Base-by-base conservation (phyloP, 2,113 vertebrate genomes). In the Acrocephalus arundinaceus region DNA sequence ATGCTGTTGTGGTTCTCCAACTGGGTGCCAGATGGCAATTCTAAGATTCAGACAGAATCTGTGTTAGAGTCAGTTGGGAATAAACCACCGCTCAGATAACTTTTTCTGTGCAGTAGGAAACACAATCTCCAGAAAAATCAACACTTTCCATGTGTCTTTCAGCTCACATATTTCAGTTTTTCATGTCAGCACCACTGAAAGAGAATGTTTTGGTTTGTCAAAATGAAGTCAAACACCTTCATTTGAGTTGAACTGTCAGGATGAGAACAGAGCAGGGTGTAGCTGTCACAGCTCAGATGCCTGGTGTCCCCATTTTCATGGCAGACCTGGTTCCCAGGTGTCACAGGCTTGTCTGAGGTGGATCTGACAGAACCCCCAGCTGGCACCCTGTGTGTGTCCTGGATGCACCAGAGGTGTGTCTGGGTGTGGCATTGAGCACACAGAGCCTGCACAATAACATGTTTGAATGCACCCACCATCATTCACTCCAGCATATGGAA, bases 21-120 rank as follows among this genome's bases (percentile, higher is more conserved):
- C 90, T 84, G 85, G 35, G 52, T 94, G 73, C 85, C 95, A 96
- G 96, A 96, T 96, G 93, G 88, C 88, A 94, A 94, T 37, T 27
- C 79, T 84, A 91, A 92, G 82, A 95, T 81, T 90, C 65, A 94
- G 57, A 75, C 65, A 92, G 85, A 88, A n/a, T 85, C 62, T 59
- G 17, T 77, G 43, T 31, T 74, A 46, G 73, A 89, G 54, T 83
- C 61, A 85, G 31, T 65, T 95, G 83, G 83, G 92, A 97, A 96
- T 92, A 94, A 39, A 94, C 63, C n/a, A 81, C 54, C 31, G 49
- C 52, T 78, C 48, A 78, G 58, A 57, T 43, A 87, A 78, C 79
- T 77, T 89, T 37, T 80, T 59, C 59, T 74, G 55, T 59, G 67
- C 46, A 89, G 37, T 14, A 77, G 41, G n/a, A 96, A 92, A 72